A percentile compares a stretch with the other conserved stretches of the same genome.
Conservation (phyloP, 2,113 vertebrate species). For the Azemiops feae region DNA sequence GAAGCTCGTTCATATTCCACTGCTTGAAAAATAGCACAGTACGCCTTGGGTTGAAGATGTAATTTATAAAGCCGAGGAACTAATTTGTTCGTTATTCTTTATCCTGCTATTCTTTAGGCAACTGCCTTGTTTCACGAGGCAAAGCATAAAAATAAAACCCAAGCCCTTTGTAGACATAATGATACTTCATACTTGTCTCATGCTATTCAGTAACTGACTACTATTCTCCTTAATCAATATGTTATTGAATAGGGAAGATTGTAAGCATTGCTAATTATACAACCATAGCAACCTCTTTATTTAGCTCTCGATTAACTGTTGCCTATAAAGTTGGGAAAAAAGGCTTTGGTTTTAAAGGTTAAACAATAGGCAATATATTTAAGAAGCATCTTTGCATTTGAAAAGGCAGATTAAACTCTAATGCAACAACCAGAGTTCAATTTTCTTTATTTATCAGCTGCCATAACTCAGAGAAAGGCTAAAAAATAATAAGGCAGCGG, state of each 20-base stretch:
- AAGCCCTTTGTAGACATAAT: neutral
- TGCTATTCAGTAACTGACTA: neutral
- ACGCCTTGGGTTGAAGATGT: neutral
- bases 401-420: neutral
- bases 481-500: neutral
- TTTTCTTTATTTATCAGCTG: neutral
- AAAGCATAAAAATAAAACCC: neutral
- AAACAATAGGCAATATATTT: neutral
- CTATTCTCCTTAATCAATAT: neutral
- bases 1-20: neutral
- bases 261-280: neutral
- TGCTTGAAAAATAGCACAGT: neutral
- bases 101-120: neutral
- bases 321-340: neutral
- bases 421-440: neutral
- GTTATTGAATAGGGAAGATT: neutral
- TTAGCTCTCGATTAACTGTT: neutral
- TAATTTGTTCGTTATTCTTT: neutral
- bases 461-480: neutral
- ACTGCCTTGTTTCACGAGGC: neutral
- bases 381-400: neutral
- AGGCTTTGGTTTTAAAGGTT: neutral
- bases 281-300: constrained; percentile 14
- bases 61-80: neutral
- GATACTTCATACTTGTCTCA: neutral